These are phyloP conservation scores for Heterotilapia buettikoferi DNA, from an alignment of 2,113 vertebrate species.

Conservation along the genomic window DNA sequence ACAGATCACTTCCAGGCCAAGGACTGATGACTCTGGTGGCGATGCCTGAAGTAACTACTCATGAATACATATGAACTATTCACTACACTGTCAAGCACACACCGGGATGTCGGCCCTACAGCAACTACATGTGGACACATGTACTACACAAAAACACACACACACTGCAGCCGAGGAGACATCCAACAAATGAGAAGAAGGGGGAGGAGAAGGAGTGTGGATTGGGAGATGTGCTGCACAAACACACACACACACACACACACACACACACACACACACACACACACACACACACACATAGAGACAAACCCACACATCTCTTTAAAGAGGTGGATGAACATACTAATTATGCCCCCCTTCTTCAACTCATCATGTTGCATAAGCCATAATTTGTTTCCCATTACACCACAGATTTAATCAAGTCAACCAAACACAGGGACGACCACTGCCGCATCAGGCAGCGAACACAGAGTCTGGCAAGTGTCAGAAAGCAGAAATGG, in stretches of 20 bases:
- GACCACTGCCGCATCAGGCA: neutral
- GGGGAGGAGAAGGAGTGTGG: neutral
- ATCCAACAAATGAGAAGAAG: slow-evolving; percentile 3
- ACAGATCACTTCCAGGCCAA: slow-evolving; percentile 26
- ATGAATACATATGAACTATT: slow-evolving; percentile 42
- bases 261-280: neutral
- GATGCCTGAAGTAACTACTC: slow-evolving; percentile 8
- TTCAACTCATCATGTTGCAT: slow-evolving; percentile 49
- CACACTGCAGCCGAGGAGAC: neutral
- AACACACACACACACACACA: neutral
- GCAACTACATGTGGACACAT: neutral
- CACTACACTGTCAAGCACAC: neutral
- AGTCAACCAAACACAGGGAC: slow-evolving; percentile 14
- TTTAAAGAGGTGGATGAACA: slow-evolving; percentile 38
- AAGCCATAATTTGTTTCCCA: slow-evolving; percentile 61
- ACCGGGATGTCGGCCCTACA: neutral
- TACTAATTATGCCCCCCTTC: slow-evolving; percentile 39
- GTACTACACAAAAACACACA: neutral
- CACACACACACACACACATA: neutral
- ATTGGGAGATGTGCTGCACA: neutral
- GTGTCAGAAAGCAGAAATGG: neutral
- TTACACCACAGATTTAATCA: slow-evolving; percentile 61
- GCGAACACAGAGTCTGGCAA: neutral
- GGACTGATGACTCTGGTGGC: slow-evolving; percentile 33
- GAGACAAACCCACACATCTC: neutral